A percentile compares a stretch with the other conserved stretches of the same genome.
phyloP scores from a whole-genome alignment of 2,888 invertebrate genomes.

The Heliconius ismenius region DNA sequence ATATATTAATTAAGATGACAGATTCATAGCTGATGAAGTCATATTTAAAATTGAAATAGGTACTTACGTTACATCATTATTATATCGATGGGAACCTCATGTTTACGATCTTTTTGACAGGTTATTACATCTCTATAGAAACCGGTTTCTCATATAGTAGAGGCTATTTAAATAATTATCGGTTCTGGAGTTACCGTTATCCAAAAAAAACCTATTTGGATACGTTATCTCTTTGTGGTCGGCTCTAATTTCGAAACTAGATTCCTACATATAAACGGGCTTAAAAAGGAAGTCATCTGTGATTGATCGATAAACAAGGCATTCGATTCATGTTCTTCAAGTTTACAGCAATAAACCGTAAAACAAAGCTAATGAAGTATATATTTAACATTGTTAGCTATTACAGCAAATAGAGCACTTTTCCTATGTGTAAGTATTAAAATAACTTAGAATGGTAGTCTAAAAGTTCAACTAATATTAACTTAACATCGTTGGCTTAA shows the following conservation, averaged over 20 bases:
- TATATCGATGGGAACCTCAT: slow-evolving; percentile 38
- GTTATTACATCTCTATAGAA: slow-evolving; percentile 51
- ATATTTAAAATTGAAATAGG: slow-evolving; percentile 38
- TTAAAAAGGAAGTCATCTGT: slow-evolving; percentile 39
- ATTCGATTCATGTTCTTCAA: slow-evolving; percentile 23
- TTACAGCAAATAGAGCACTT: slow-evolving; percentile 13
- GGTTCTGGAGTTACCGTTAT: slow-evolving; percentile 36
- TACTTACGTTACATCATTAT: slow-evolving; percentile 40
- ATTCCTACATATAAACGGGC: slow-evolving; percentile 43
- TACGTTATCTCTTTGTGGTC: slow-evolving; percentile 57
- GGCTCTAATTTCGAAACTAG: slow-evolving; percentile 68
- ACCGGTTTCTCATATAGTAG: slow-evolving; percentile 55
- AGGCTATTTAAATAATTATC: slow-evolving; percentile 63
- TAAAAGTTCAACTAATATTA: not conserved
- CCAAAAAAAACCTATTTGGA: slow-evolving; percentile 39
- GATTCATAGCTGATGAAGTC: slow-evolving; percentile 39
- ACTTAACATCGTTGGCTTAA: too few species aligned
- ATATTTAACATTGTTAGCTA: slow-evolving; percentile 9
- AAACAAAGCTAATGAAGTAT: slow-evolving; percentile 21
- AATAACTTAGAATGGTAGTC: not conserved
- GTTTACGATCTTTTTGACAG: slow-evolving; percentile 41
- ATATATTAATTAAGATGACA: slow-evolving; percentile 36
- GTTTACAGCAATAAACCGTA: slow-evolving; percentile 14
- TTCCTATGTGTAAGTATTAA: not conserved
- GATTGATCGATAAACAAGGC: slow-evolving; percentile 38